These are phyloP conservation scores for Gymnocheta viridis DNA, from an alignment of 2,888 invertebrate species.

Conservation along the genomic window DNA sequence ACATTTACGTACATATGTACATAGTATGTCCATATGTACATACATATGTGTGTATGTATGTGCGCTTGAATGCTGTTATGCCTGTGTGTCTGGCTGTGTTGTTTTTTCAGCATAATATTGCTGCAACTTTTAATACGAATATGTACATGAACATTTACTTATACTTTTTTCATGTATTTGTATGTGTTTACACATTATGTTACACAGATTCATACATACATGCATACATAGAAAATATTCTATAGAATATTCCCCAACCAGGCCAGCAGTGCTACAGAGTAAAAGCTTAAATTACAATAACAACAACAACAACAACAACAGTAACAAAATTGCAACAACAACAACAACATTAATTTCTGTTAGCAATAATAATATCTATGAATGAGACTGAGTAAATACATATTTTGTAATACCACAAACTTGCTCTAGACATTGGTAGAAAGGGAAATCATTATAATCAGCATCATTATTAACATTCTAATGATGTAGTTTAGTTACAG, in stretches of 20 bases:
- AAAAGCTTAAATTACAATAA: slow-evolving; percentile 42
- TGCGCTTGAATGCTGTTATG: neutral
- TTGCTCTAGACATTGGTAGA: slow-evolving; percentile 78
- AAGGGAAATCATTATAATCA: slow-evolving; percentile 77
- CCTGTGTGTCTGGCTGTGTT: neutral
- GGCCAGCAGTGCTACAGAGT: slow-evolving; percentile 62
- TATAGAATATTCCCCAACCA: slow-evolving; percentile 65
- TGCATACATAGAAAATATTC: slow-evolving; percentile 7
- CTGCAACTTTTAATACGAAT: slow-evolving; percentile 27
- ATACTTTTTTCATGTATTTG: neutral
- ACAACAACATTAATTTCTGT: slow-evolving; percentile 19
- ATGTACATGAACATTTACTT: slow-evolving; percentile 6
- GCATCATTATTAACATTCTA: neutral
- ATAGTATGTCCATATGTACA: too few relatives aligned
- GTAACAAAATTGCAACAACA: slow-evolving; percentile 7
- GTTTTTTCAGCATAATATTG: slow-evolving; percentile 17
- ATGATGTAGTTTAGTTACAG: slow-evolving; percentile 7
- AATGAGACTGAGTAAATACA: neutral
- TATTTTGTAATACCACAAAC: slow-evolving; percentile 24
- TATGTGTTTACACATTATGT: neutral
- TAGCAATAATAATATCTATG: slow-evolving; percentile 20
- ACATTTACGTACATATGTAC: neutral
- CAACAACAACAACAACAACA: neutral
- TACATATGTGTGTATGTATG: neutral
- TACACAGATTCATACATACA: neutral